phyloP scores from a whole-genome alignment of 1,140 invertebrate species.

The Penaeus vannamei region DNA sequence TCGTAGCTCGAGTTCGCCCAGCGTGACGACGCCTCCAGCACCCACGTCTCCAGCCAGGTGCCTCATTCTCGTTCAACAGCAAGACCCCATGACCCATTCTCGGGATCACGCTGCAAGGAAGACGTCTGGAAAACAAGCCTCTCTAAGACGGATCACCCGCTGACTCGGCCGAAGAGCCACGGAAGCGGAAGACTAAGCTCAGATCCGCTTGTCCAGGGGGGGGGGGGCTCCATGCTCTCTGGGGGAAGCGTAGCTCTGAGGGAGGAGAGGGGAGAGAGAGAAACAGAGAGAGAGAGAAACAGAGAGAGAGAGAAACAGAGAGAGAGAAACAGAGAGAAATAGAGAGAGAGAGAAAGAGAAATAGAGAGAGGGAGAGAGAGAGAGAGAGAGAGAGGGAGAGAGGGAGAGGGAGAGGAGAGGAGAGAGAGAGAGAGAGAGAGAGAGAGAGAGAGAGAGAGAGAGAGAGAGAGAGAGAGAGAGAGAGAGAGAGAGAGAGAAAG shows the following conservation, averaged over 20 bases:
- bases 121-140: too few relatives aligned
- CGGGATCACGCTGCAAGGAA: too few relatives aligned
- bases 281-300: background rate
- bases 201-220: background rate
- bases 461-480: slow-evolving; percentile 7
- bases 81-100: too few relatives aligned
- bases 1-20: too few relatives aligned
- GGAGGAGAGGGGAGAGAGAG: background rate
- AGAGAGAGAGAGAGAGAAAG: slow-evolving; percentile 12
- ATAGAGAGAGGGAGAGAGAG: slow-evolving; percentile 29
- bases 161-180: too few relatives aligned
- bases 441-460: background rate
- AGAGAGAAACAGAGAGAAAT: background rate
- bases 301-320: background rate
- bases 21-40: too few relatives aligned
- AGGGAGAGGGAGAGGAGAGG: slow-evolving; percentile 10
- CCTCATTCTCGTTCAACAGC: too few relatives aligned
- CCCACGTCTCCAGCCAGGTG: too few relatives aligned
- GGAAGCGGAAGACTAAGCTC: background rate
- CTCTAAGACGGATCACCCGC: too few relatives aligned
- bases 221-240: background rate
- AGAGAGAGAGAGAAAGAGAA: background rate
- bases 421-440: background rate
- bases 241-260: background rate
- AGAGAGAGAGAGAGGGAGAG: background rate